Evolutionary conservation across 2,797 vertebrate species (phyloP).

Genomic region (Ispidina lecontei): DNA sequence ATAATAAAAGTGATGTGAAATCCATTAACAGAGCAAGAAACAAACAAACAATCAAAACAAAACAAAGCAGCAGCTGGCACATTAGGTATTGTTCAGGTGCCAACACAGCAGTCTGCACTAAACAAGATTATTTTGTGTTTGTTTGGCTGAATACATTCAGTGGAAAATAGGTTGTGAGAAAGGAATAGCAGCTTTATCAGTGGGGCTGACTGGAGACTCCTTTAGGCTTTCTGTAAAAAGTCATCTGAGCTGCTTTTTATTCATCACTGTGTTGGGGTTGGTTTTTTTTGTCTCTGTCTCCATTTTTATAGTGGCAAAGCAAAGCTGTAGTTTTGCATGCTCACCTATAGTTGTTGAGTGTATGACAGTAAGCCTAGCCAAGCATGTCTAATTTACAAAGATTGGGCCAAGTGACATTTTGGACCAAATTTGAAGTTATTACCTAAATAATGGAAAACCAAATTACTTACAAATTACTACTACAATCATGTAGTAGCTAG

Average conservation of each 20-base stretch:
- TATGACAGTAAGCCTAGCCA: not conserved
- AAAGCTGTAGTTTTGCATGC: not conserved
- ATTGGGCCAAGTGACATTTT: not conserved
- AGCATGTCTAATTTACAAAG: not conserved
- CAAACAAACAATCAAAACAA: conserved; percentile 56
- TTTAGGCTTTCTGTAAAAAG: conserved; percentile 10
- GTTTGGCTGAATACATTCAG: conserved; percentile 65
- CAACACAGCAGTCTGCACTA: conserved; percentile 69
- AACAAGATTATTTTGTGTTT: conserved; percentile 75
- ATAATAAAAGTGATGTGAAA: conserved; percentile 67
- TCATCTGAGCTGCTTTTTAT: not conserved
- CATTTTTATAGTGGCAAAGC: not conserved
- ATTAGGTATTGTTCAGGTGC: conserved; percentile 70
- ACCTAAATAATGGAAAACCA: conserved; percentile 1
- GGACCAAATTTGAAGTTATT: not conserved
- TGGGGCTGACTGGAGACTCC: not conserved
- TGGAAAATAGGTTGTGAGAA: conserved; percentile 42
- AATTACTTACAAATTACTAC: not conserved
- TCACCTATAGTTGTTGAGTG: not conserved
- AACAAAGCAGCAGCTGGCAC: conserved; percentile 72
- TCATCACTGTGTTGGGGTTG: not conserved
- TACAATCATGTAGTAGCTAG: not conserved
- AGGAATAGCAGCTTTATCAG: conserved; percentile 30
- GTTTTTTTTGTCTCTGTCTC: not conserved
- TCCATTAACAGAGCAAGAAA: conserved; percentile 70